Evolutionary conservation across 2,888 invertebrate species (phyloP), one percentile per base, ranked within the genome.

Genomic region (Augiades crinisus): DNA sequence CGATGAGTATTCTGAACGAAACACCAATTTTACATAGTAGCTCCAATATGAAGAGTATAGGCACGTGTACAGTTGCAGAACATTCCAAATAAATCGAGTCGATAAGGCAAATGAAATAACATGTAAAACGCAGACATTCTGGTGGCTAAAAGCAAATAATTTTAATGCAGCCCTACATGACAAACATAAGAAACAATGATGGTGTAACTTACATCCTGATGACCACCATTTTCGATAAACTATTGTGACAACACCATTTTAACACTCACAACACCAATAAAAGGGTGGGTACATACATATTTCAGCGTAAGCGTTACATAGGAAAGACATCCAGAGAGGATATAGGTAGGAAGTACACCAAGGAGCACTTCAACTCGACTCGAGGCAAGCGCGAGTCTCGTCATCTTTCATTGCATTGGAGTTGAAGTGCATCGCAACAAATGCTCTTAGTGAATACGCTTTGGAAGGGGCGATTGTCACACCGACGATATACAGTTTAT

Each of bases 391-490:
- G 16, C 10, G 36, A 16, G 24, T 36, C 36, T 36, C 0, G 5
- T 34, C 8, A 36, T 24, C 8, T 14, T 51, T 16, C 12, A 19
- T 24, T 34, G 49, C 58, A 58, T 60, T 60, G 45, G 61, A 72
- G 74, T 72, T 76, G 73, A 75, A 77, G 72, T 72, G 71, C 59
- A 56, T 56, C 59, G 74, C 73, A 75, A 63, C 55, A 61, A 73
- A 78, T 76, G 78, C 79, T 62, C 67, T 72, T 72, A 58, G 61
- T 64, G 68, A 75, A 72, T 74, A 82, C 81, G 81, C 73, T 79
- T 84, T 84, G 79, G 84, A 64, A 72, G 64, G 84, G 86, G 85
- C 86, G 85, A 81, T 82, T 73, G 84, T 83, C 77, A 85, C 84
- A 78, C 70, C 70, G 82, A 81, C 82, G 83, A 81, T 77, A 61